phyloP scores from a whole-genome alignment of 2,113 vertebrate genomes.

The Donacobius atricapilla region DNA sequence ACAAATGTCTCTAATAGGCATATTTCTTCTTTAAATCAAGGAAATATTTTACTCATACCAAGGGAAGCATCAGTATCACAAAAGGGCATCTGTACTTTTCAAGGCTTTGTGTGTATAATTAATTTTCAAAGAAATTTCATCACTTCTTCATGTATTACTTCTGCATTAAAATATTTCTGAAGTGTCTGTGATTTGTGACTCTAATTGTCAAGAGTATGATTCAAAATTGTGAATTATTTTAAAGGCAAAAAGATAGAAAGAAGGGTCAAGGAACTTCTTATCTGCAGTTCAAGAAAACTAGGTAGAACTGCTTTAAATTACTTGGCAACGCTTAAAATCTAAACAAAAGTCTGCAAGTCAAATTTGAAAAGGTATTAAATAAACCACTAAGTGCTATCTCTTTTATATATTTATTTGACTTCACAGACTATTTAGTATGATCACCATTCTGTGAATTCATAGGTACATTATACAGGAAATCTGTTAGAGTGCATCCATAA shows the following conservation, averaged over 20 bases:
- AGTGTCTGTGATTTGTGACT: conserved; percentile 58
- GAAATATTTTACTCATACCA: conserved; percentile 25
- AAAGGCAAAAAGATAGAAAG: not conserved
- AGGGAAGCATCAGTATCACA: not conserved
- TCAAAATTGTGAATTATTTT: conserved; percentile 57
- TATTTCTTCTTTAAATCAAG: conserved; percentile 33
- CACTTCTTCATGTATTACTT: not conserved
- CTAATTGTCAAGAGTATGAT: conserved; percentile 47
- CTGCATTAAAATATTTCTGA: conserved; percentile 43
- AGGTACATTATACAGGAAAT: not conserved
- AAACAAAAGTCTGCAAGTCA: not conserved
- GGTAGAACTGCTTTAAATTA: not conserved
- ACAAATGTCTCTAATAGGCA: conserved; percentile 14
- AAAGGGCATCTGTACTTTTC: conserved; percentile 18
- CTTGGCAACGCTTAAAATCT: not conserved
- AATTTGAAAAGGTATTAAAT: not conserved
- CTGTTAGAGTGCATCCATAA: not conserved
- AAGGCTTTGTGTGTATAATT: conserved; percentile 6
- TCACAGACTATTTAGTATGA: not conserved
- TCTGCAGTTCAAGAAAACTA: not conserved
- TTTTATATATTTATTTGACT: not conserved
- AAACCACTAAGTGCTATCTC: not conserved
- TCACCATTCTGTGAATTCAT: not conserved
- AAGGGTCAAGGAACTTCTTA: conserved; percentile 37
- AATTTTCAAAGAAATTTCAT: not conserved